Evolutionary conservation across 2,888 invertebrate species (phyloP).

Genomic region (Sarcophaga carnaria): DNA sequence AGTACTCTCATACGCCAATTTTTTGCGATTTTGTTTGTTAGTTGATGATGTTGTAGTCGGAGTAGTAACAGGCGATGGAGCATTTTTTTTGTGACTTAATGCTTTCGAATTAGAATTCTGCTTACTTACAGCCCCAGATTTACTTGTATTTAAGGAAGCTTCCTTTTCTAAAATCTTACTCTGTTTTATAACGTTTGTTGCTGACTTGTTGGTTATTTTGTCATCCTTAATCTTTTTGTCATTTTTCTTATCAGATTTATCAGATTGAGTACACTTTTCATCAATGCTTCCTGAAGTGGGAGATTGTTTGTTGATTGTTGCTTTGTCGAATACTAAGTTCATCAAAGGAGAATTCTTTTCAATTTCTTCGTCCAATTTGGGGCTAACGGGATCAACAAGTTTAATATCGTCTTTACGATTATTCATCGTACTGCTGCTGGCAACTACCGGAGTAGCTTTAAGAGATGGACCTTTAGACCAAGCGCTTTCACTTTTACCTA

Average conservation of each 20-base stretch:
- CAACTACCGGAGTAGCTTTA: slow-evolving; percentile 80
- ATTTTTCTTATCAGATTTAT: slow-evolving; percentile 64
- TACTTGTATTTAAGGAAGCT: slow-evolving; percentile 71
- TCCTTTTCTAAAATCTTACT: slow-evolving; percentile 69
- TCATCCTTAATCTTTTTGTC: slow-evolving; percentile 69
- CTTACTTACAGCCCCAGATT: slow-evolving; percentile 58
- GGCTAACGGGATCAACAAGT: slow-evolving; percentile 65
- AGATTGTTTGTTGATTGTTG: slow-evolving; percentile 48
- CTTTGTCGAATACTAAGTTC: slow-evolving; percentile 53
- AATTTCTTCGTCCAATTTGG: slow-evolving; percentile 45
- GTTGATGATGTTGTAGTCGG: slow-evolving; percentile 55
- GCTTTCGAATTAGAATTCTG: slow-evolving; percentile 56
- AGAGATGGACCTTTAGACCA: slow-evolving; percentile 81
- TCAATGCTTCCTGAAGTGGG: slow-evolving; percentile 61
- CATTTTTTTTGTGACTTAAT: slow-evolving; percentile 46
- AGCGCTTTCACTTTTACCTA: slow-evolving; percentile 80
- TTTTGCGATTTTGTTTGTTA: slow-evolving; percentile 65
- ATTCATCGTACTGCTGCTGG: slow-evolving; percentile 65
- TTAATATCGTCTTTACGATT: slow-evolving; percentile 72
- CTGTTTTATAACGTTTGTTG: slow-evolving; percentile 62
- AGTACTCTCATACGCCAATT: slow-evolving; percentile 64
- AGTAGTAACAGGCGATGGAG: slow-evolving; percentile 64
- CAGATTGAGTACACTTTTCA: slow-evolving; percentile 63
- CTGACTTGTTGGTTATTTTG: slow-evolving; percentile 52
- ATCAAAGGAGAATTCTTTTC: slow-evolving; percentile 55